Percentiles rank a stretch among this genome's conserved stretches.
Conservation (phyloP, 2,113 vertebrate genomes). For the Phasianus colchicus region DNA sequence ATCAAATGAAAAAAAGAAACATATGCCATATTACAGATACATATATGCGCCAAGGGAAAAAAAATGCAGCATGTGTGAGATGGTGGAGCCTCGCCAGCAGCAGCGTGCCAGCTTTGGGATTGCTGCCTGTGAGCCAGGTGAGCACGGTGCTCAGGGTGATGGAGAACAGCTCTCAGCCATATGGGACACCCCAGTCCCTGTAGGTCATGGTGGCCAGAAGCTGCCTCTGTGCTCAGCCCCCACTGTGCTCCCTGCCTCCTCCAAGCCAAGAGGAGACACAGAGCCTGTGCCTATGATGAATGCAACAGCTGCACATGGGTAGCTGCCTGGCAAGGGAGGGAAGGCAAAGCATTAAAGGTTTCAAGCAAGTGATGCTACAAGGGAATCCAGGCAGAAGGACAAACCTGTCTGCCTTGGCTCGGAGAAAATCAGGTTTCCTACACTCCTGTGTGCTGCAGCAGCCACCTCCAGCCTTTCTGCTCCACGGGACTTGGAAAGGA, state of each 20-base stretch:
- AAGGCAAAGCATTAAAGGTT: background rate
- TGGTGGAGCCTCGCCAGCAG: background rate
- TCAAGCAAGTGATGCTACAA: background rate
- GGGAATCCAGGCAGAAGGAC: background rate
- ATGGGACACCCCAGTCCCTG: background rate
- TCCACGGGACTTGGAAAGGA: background rate
- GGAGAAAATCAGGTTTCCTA: background rate
- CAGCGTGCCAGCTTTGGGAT: background rate
- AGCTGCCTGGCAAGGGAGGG: background rate
- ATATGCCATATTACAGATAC: background rate
- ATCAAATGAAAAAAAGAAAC: background rate
- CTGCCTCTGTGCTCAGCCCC: background rate
- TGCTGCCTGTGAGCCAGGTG: background rate
- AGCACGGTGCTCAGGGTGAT: accelerated
- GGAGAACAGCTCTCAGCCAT: background rate
- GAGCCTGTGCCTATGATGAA: background rate
- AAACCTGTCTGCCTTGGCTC: background rate
- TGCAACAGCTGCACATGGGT: accelerated
- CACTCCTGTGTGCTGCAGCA: background rate
- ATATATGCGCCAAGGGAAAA: accelerated
- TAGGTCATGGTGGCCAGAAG: background rate
- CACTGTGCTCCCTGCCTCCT: background rate
- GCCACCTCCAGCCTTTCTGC: background rate
- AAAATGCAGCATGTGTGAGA: background rate
- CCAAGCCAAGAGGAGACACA: background rate